phyloP scores from a whole-genome alignment of 1,140 invertebrate species.

The Delia radicum region DNA sequence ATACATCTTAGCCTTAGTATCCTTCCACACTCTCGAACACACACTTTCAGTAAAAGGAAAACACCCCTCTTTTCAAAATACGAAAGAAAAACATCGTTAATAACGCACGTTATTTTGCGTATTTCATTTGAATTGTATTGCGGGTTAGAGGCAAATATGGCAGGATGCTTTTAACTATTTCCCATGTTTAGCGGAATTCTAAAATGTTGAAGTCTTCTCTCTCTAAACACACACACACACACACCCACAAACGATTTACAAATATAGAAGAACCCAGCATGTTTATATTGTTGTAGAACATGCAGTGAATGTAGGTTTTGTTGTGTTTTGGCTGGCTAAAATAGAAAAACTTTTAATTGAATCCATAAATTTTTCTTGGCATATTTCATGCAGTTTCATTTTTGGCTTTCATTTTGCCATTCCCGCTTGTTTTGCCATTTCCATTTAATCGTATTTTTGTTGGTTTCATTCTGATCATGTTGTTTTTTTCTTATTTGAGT shows the following conservation, averaged over 20 bases:
- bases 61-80: background rate
- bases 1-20: background rate
- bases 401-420: background rate
- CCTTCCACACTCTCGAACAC: no score
- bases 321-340: background rate
- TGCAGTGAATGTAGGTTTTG: background rate
- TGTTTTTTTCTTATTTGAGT: no score
- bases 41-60: background rate
- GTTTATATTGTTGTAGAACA: background rate
- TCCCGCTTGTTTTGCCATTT: background rate
- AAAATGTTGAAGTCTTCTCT: no score
- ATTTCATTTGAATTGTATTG: background rate
- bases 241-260: background rate
- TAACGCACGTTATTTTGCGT: background rate
- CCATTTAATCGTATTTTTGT: background rate
- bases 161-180: no score
- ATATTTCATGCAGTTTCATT: conserved; percentile 1
- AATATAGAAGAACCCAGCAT: background rate
- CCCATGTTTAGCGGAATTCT: no score
- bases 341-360: conserved; percentile 25
- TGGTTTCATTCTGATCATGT: background rate
- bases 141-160: background rate
- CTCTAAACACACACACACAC: no score
- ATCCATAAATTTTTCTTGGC: conserved; percentile 25
- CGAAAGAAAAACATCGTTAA: background rate